phyloP scores from a whole-genome alignment of 2,888 invertebrate species.

The Marronus borbonicus region DNA sequence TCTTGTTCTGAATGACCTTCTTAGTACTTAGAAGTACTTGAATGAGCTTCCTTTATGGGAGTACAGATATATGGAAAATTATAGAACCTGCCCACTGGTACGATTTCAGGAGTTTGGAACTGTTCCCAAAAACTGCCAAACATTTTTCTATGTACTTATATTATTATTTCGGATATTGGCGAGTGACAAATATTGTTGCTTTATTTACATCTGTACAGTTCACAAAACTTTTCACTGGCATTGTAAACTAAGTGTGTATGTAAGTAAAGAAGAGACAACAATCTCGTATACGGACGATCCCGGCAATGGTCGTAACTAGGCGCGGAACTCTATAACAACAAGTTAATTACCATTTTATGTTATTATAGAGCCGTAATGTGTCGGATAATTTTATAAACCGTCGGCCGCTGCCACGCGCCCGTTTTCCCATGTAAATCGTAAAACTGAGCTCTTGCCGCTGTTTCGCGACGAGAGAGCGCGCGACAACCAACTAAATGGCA shows the following conservation, averaged over 20 bases:
- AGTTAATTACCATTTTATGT: conserved; percentile 60
- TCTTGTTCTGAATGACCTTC: too few species aligned
- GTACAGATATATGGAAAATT: too few species aligned
- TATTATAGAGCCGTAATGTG: conserved; percentile 58
- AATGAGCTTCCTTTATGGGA: too few species aligned
- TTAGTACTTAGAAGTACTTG: too few species aligned
- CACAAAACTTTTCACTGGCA: too few species aligned
- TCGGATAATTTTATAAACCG: conserved; percentile 58
- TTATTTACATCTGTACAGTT: too few species aligned
- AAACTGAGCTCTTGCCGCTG: conserved; percentile 27
- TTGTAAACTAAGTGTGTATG: not conserved
- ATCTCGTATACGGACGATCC: not conserved
- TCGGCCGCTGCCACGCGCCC: conserved; percentile 52
- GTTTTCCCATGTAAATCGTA: conserved; percentile 54
- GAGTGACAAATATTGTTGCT: too few species aligned
- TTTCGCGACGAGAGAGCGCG: conserved; percentile 1
- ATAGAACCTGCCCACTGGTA: too few species aligned
- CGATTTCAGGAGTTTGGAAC: too few species aligned
- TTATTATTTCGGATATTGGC: too few species aligned
- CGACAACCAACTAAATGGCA: conserved; percentile 40
- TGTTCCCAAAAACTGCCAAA: too few species aligned
- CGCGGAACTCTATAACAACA: conserved; percentile 54
- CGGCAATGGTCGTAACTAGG: conserved; percentile 21
- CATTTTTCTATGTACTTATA: too few species aligned
- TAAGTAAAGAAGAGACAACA: not conserved